Evolutionary conservation across 2,888 invertebrate species (phyloP).

Genomic region (Opisthograptis luteolata): DNA sequence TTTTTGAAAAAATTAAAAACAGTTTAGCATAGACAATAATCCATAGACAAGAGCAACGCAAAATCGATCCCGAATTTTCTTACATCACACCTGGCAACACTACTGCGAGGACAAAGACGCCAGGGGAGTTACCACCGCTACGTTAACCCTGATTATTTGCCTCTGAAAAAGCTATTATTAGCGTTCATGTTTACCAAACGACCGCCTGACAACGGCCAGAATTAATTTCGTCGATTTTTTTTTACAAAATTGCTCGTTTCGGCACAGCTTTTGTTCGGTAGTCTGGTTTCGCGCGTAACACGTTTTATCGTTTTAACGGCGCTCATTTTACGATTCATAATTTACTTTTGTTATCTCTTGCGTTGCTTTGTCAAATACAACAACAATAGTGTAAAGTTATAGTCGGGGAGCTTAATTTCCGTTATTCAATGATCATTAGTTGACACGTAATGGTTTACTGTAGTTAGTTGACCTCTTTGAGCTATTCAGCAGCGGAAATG

Average conservation of each 20-base stretch:
- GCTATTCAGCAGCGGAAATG: too few relatives aligned
- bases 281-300: not conserved
- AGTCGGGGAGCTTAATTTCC: too few relatives aligned
- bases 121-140: constrained; percentile 47
- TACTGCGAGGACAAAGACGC: constrained; percentile 35
- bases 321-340: constrained; percentile 8
- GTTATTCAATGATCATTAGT: too few relatives aligned
- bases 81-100: constrained; percentile 1
- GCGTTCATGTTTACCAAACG: constrained; percentile 47
- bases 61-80: not conserved
- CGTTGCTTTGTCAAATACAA: not conserved
- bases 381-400: too few relatives aligned
- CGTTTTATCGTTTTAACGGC: not conserved
- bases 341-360: constrained; percentile 1
- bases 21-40: not conserved
- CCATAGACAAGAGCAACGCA: not conserved
- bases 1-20: too few relatives aligned
- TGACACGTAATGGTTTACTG: too few relatives aligned
- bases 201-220: constrained; percentile 38
- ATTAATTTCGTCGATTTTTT: constrained; percentile 43
- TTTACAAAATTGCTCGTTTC: constrained; percentile 31
- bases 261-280: not conserved
- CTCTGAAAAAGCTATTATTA: constrained; percentile 63
- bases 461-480: too few relatives aligned
- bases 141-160: constrained; percentile 56